Conservation (phyloP, 1,140 invertebrate genomes). For the Aplysia californica region DNA sequence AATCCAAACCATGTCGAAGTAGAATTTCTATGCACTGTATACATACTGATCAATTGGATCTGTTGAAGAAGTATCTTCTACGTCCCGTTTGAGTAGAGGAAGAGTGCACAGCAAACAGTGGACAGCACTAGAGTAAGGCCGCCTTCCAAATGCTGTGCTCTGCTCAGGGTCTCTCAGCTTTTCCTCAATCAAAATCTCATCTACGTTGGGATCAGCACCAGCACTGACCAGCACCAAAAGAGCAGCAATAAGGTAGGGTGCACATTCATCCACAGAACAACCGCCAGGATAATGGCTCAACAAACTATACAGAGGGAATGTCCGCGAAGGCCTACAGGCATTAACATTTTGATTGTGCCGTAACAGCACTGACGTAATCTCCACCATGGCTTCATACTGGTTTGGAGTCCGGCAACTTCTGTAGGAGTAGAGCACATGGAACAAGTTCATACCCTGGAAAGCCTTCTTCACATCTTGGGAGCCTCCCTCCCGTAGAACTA, state of each 20-base stretch:
- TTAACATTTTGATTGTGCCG: constrained; percentile 46
- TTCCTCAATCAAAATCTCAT: constrained; percentile 50
- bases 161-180: constrained; percentile 33
- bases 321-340: constrained; percentile 46
- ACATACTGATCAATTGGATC: constrained; percentile 36
- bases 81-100: constrained; percentile 1
- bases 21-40: constrained; percentile 47
- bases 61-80: not conserved
- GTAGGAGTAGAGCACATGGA: constrained; percentile 56
- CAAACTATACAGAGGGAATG: constrained; percentile 57
- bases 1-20: constrained; percentile 43
- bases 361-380: constrained; percentile 51
- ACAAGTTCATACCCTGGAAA: constrained; percentile 60
- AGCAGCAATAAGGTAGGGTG: constrained; percentile 42
- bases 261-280: constrained; percentile 38
- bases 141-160: constrained; percentile 50
- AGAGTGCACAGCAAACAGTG: constrained; percentile 46
- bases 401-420: constrained; percentile 33
- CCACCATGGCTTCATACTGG: constrained; percentile 47
- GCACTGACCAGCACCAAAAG: constrained; percentile 47
- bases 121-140: constrained; percentile 46
- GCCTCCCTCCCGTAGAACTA: constrained; percentile 39
- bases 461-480: constrained; percentile 33
- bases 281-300: constrained; percentile 34
- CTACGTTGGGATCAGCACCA: constrained; percentile 57